Conservation (phyloP, 2,797 vertebrate genomes). For the Tangara arthus region DNA sequence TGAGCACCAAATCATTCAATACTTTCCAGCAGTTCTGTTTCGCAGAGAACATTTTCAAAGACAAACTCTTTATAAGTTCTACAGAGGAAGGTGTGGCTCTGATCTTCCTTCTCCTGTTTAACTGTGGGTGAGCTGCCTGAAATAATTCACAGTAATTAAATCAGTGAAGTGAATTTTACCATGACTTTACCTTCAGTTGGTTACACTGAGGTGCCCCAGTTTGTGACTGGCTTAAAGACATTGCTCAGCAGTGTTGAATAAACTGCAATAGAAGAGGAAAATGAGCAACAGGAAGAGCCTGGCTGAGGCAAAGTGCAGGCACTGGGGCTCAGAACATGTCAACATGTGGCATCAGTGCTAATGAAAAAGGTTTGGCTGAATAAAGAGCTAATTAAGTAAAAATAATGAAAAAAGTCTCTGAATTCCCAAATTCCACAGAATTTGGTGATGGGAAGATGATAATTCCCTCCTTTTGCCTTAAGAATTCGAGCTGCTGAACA, state of each 20-base stretch:
- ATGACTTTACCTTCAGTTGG: not conserved
- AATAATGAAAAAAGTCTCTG: not conserved
- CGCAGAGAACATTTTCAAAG: not conserved
- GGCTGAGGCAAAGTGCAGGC: not conserved
- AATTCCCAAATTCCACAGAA: not conserved
- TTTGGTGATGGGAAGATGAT: not conserved
- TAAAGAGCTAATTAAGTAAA: not conserved
- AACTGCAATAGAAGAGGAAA: not conserved
- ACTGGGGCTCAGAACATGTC: not conserved
- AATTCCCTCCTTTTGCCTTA: not conserved
- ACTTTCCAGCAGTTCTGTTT: not conserved
- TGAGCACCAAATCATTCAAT: not conserved
- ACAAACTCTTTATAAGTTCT: not conserved
- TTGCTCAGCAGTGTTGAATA: conserved; percentile 14
- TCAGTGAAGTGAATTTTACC: not conserved
- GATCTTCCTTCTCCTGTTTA: not conserved
- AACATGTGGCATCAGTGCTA: not conserved
- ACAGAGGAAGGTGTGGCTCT: not conserved
- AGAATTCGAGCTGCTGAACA: not conserved
- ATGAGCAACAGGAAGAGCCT: not conserved
- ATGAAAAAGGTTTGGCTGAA: not conserved
- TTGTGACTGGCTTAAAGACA: not conserved
- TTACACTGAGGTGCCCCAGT: not conserved
- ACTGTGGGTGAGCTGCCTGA: not conserved
- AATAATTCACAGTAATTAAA: not conserved